phyloP scores from a whole-genome alignment of 2,888 invertebrate species.

The Cabera pusaria region DNA sequence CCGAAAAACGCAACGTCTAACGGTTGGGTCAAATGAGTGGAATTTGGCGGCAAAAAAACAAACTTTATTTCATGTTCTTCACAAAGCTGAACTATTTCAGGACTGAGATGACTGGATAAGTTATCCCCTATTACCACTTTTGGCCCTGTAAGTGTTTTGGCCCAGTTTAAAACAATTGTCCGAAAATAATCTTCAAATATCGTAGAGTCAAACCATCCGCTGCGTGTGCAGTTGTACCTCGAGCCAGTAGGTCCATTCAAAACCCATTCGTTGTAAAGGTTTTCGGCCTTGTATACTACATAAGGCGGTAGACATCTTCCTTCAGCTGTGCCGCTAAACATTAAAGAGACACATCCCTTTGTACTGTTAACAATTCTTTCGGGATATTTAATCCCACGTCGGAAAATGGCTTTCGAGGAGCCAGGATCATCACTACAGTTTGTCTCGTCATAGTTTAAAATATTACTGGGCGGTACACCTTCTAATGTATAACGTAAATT shows the following conservation, averaged over 20 bases:
- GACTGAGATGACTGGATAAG: slow-evolving; percentile 5
- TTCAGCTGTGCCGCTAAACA: slow-evolving; percentile 4
- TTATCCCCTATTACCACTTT: slow-evolving; percentile 14
- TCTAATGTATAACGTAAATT: slow-evolving; percentile 3
- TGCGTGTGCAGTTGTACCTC: slow-evolving; percentile 27
- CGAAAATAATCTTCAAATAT: slow-evolving; percentile 7
- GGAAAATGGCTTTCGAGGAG: slow-evolving; percentile 2
- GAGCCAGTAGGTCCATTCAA: slow-evolving; percentile 22
- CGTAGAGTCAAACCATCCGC: slow-evolving; percentile 30
- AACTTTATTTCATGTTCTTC: slow-evolving; percentile 23
- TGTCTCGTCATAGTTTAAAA: slow-evolving; percentile 16
- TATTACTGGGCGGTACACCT: slow-evolving; percentile 6
- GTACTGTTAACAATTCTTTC: slow-evolving; percentile 8
- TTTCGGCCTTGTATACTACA: slow-evolving; percentile 8
- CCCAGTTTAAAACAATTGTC: slow-evolving; percentile 4
- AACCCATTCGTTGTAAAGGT: slow-evolving; percentile 3
- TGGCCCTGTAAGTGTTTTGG: slow-evolving; percentile 3
- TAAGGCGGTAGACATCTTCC: slow-evolving; percentile 5
- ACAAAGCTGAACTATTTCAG: slow-evolving; percentile 19
- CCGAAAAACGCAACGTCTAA: slow-evolving; percentile 29
- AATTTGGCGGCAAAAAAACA: slow-evolving; percentile 28
- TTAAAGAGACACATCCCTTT: slow-evolving; percentile 3
- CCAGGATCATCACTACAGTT: slow-evolving; percentile 11
- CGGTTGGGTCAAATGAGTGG: slow-evolving; percentile 30
- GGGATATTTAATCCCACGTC: slow-evolving; percentile 11